Evolutionary conservation across 2,888 invertebrate species (phyloP).

Genomic region (Philopedon plagiatum): DNA sequence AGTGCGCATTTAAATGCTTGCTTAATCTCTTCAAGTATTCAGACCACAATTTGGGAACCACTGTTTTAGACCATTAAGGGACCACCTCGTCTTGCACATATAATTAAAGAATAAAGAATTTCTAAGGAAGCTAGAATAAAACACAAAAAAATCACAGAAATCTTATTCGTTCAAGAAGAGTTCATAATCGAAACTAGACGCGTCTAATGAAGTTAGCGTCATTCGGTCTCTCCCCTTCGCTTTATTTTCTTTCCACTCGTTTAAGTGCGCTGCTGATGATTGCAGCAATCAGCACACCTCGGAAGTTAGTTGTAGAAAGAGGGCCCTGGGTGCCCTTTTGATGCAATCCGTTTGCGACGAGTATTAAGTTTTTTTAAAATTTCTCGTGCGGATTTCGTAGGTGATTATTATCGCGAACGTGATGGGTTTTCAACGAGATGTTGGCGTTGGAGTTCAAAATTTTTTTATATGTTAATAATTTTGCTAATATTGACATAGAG

Average conservation of each 20-base stretch:
- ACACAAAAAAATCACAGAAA: conserved; percentile 4
- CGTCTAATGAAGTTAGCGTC: conserved; percentile 48
- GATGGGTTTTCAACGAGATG: conserved; percentile 18
- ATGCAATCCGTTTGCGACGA: conserved; percentile 36
- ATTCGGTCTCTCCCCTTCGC: conserved; percentile 25
- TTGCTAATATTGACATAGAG: background rate
- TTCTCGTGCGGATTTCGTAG: conserved; percentile 23
- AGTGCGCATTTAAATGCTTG: too few relatives aligned
- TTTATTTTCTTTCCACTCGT: conserved; percentile 45
- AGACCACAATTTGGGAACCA: too few relatives aligned
- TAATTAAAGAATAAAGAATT: too few relatives aligned
- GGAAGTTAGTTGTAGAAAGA: conserved; percentile 46
- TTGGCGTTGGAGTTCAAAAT: too few relatives aligned
- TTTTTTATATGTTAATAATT: background rate
- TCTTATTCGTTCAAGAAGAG: conserved; percentile 2
- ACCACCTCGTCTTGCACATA: too few relatives aligned
- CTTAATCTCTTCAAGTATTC: too few relatives aligned
- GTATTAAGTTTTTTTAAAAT: conserved; percentile 43
- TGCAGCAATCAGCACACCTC: conserved; percentile 50
- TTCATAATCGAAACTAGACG: conserved; percentile 40
- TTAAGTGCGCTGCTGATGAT: conserved; percentile 47
- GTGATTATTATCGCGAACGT: conserved; percentile 13
- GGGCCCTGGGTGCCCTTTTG: conserved; percentile 41
- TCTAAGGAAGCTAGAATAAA: too few relatives aligned
- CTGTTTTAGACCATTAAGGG: too few relatives aligned